Evolutionary conservation across 2,113 vertebrate species (phyloP), one percentile per base, ranked within the genome.

Genomic region (Tautogolabrus adspersus): DNA sequence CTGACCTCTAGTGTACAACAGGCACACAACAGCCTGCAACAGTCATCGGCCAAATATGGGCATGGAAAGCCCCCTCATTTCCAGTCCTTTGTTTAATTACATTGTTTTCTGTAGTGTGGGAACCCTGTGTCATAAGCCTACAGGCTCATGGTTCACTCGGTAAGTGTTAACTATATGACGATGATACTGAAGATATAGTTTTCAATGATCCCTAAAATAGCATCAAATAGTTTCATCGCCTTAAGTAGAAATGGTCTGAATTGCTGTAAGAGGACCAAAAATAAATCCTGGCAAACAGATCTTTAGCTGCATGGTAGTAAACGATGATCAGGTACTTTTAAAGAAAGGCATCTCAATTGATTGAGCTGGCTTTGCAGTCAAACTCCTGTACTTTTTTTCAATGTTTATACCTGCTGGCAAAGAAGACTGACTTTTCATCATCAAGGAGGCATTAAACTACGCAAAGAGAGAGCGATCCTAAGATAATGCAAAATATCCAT

Each of bases 171-270:
- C n/a, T n/a, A n/a, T n/a, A 71, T 4, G 37, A 74, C 46, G 58
- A 69, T 68, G 26, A 72, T 66, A 22, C 15, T 1, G 9, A 55
- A 19, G 19, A 54, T 62, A 70, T 88, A 66, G 11, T 63, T 83
- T 79, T 83, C 57, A 69, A 21, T 57, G 30, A 76, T 55, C 70
- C 81, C 79, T 42, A 44, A 89, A 91, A 91, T 87, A 87, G 70
- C 30, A 10, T n/a, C 42, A 72, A 83, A 86, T 87, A 79, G 70
- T 87, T 77, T 79, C 72, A 81, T 82, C 71, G 19, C 78, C 83
- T 81, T 89, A 89, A 79, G 78, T 49, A 89, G 78, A 75, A 80
- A 81, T 60, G 60, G n/a, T 46, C 62, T 68, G 77, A 83, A 88
- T 74, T 44, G 23, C 21, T 79, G 77, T 73, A 67, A 67, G 72